Conservation (phyloP, 1,140 invertebrate species). For the Drosophila mayri region DNA sequence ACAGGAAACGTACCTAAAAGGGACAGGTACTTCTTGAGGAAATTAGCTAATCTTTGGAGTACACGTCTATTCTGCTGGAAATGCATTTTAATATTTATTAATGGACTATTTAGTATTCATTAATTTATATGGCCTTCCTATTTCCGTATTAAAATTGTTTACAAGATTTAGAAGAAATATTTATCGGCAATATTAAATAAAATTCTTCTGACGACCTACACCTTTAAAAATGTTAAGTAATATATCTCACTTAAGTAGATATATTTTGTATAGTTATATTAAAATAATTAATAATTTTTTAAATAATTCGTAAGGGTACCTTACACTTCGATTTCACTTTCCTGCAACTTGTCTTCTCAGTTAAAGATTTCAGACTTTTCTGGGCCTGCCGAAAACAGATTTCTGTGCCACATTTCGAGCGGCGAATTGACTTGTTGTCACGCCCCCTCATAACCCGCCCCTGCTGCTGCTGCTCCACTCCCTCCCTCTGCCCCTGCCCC, state of each 20-base stretch:
- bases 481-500: slow-evolving; percentile 3
- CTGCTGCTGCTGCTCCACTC: slow-evolving; percentile 9
- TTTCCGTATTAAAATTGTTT: background rate
- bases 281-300: background rate
- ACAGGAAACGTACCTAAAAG: background rate
- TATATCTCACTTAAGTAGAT: no score
- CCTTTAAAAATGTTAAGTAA: background rate
- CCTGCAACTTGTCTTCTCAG: slow-evolving; percentile 11
- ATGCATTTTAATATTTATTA: background rate
- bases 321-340: background rate
- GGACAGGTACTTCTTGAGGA: background rate
- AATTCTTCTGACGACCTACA: no score
- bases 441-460: slow-evolving; percentile 65
- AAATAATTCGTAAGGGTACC: slow-evolving; percentile 7
- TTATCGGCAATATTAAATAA: no score
- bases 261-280: background rate
- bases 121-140: no score
- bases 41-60: background rate
- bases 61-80: no score
- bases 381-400: slow-evolving; percentile 46
- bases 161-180: background rate
- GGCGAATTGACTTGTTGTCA: slow-evolving; percentile 79
- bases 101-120: background rate
- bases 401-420: slow-evolving; percentile 67
- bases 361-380: slow-evolving; percentile 45